Evolutionary conservation across 1,140 invertebrate genomes (phyloP), one percentile per base, ranked within the genome.

Genomic region (Drosophila nebulosa): DNA sequence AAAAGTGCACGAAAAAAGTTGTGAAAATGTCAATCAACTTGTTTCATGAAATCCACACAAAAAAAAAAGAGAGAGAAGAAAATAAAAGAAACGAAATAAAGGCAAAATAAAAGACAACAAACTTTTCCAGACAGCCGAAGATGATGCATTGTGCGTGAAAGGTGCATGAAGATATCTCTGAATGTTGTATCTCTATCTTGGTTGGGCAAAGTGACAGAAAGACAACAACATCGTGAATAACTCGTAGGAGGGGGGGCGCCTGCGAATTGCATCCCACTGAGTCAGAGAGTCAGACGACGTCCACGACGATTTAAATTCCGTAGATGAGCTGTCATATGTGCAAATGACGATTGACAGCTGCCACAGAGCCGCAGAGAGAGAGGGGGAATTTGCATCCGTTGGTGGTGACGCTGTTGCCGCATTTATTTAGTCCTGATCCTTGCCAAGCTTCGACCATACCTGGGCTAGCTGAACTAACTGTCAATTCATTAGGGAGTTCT

Each of bases 11-110:
- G 88, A 79, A 74, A 89, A 89, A 86, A 89, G 58, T 89, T 89
- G 86, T 89, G 78, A 86, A 89, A 89, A 89, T 89, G 85, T 89
- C 86, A 89, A 89, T 89, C 86, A 89, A 89, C 61, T 81, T 86
- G 70, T 65, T 46, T 86, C 69, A 79, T 56, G 21, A 62, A 62
- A 18, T 26, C 26, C 42, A 52, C 16, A 32, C 36, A 26, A 16
- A 30, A 21, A 35, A 72, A 74, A 80, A 73, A 58, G 59, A 69
- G 27, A 59, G 35, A 52, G 14, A 59, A 22, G 24, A 22, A 64
- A 51, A 69, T 42, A 69, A 64, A 18, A 39, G 46, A 58, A 56
- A 74, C 46, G 67, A 75, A 64, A 55, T 46, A 18, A 52, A 60
- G 39, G 39, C 59, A 42, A 22, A 56, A 60, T 58, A 65, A 55